Evolutionary conservation across 2,888 invertebrate species (phyloP), one percentile per base, ranked within the genome.

Genomic region (Sipha maydis): DNA sequence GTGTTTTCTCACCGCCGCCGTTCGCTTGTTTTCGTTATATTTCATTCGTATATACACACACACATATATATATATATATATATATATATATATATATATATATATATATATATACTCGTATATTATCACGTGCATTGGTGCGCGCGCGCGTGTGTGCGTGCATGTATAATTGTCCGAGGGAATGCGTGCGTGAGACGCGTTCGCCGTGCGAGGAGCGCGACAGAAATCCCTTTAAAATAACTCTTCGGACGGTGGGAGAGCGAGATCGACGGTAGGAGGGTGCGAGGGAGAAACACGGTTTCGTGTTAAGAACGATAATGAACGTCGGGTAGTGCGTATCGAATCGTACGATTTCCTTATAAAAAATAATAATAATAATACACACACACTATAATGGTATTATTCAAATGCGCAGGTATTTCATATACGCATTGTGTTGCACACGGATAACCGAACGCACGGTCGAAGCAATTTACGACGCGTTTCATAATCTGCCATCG

Each of bases 301-400:
- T 78, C 54, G 78, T 78, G 28, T 78, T 76, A 56, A 56, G 21
- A 78, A 78, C 48, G 48, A 38, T 76, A 38, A 76, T 21, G 78
- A 54, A 48, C 48, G 41, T 61, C 5, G 78, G 54, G 54, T 1
- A 31, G 48, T 3, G 54, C 54, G 78, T 54, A 28, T 78, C 54
- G 54, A 78, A 78, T 78, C 41, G 48, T 56, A 28, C 9, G 41
- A 54, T 78, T 54, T 78, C 31, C 71, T 14, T 28, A 31, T 71
- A 28, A 31, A 28, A n/a, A 71, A 61, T 25, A 61, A 61, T 48
- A 48, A 48, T 48, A 48, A 67, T 67, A 25, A 3, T 48, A 48
- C 5, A 48, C 9, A 21, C 14, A 48, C 41, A 8, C 41, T 67
- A n/a, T 61, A 21, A 41, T n/a, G 5, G 48, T 54, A 41, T 78